Conservation (phyloP, 2,888 invertebrate species). For the Himalopsyche tibetana region DNA sequence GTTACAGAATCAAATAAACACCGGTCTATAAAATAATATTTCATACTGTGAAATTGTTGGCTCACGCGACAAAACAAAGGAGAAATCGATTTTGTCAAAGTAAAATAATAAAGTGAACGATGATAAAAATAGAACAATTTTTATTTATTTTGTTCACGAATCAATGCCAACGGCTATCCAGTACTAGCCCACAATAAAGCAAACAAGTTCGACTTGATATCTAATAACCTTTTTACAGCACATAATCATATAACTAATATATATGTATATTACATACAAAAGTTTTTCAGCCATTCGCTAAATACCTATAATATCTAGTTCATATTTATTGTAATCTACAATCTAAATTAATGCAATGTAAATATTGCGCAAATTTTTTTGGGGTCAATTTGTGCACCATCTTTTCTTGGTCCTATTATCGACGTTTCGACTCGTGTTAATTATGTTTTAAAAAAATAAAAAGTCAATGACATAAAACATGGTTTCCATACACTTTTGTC, state of each 20-base stretch:
- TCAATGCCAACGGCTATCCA: background rate
- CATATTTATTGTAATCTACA: no score
- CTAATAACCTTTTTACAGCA: background rate
- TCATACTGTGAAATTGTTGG: constrained; percentile 29
- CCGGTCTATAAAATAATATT: background rate
- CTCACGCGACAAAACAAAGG: constrained; percentile 17
- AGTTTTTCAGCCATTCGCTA: no score
- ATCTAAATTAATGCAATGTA: no score
- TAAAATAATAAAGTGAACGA: background rate
- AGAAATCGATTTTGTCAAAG: constrained; percentile 27
- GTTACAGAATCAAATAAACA: constrained; percentile 16
- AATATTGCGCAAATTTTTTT: no score
- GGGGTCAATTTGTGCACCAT: no score
- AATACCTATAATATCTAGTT: no score
- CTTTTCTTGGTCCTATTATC: no score
- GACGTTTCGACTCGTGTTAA: no score
- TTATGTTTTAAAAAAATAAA: no score
- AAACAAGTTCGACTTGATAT: background rate
- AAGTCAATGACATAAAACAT: no score
- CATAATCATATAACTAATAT: background rate
- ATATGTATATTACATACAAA: no score
- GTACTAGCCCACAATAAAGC: background rate
- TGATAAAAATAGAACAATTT: background rate
- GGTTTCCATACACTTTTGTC: no score
- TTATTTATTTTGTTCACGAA: background rate